Percentiles rank a stretch among this genome's conserved stretches.
These are phyloP conservation scores for Macrotus californicus DNA, from an alignment of 2,113 vertebrate genomes.

Conservation along the genomic window DNA sequence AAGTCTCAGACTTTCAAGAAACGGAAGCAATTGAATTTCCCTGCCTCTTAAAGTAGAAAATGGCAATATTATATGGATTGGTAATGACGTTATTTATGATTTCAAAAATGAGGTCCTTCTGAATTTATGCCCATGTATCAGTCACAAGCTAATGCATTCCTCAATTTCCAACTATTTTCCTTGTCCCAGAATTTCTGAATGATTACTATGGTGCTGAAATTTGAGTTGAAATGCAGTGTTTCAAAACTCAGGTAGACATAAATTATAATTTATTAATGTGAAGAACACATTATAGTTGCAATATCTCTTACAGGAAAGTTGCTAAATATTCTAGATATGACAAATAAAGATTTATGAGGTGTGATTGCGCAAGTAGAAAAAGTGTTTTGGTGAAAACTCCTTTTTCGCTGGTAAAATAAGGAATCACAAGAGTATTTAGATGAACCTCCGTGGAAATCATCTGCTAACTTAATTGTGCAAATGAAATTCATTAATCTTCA, in stretches of 20 bases:
- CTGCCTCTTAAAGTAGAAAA: constrained; percentile 40
- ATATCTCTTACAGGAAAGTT: constrained; percentile 16
- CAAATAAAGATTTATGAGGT: constrained; percentile 43
- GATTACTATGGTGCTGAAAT: not conserved
- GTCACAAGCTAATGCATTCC: not conserved
- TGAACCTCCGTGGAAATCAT: not conserved
- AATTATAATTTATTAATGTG: constrained; percentile 14
- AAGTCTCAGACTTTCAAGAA: constrained; percentile 40
- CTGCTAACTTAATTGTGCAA: constrained; percentile 19
- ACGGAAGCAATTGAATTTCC: not conserved
- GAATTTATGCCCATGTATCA: not conserved
- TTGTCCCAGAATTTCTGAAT: constrained; percentile 20
- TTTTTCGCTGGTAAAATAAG: constrained; percentile 10
- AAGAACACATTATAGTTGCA: constrained; percentile 27
- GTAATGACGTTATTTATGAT: not conserved
- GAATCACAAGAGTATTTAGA: not conserved
- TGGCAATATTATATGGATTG: not conserved
- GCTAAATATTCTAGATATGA: constrained; percentile 35
- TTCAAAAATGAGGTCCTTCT: not conserved
- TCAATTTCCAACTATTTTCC: not conserved
- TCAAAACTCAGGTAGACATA: constrained; percentile 33
- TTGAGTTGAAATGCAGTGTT: constrained; percentile 38
- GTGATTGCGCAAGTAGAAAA: constrained; percentile 33
- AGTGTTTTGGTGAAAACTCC: constrained; percentile 16
- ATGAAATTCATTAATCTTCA: constrained; percentile 4